Evolutionary conservation across 2,888 invertebrate genomes (phyloP), one percentile per base, ranked within the genome.

Genomic region (Tetragonula carbonaria): DNA sequence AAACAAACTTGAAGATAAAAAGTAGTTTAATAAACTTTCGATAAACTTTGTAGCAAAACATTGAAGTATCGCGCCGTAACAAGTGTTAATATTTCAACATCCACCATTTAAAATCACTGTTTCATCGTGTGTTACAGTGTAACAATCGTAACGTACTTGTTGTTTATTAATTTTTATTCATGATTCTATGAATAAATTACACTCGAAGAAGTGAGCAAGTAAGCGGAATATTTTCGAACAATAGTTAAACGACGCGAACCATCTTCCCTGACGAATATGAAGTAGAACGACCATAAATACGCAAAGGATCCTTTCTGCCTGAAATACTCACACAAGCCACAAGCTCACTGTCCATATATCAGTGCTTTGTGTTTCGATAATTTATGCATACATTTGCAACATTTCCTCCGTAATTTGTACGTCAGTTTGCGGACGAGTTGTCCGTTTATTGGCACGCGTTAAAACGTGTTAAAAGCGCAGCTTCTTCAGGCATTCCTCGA

Each of bases 391-490:
- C 53, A 23, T 72, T 45, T 14, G 67, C 75, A 57, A 53, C 45
- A 4, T 53, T 53, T 23, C 38, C 63, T 13, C 38, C 38, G 67
- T 53, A 70, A 77, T 74, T 80, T 67, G 71, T 70, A 74, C 51
- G 68, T 21, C 50, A 1, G 33, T 21, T 38, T 45, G 55, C 14
- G n/a, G 33, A 50, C 82, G 33, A 50, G 18, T 18, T 16, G 14
- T 18, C 28, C 55, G 51, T 82, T 83, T 77, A 83, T 83, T 72
- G 77, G 50, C 83, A 45, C 75, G 67, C 78, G 74, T 23, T 23
- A 23, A 84, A 83, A 78, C 65, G 84, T 11, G 85, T 75, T 85
- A 85, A 84, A 84, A 84, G 80, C 79, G 38, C 78, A 84, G 63
- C 74, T 70, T 74, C 78, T n/a, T 53, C 33, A 1, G 55, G 53